Percentiles rank a stretch among this genome's conserved stretches.
phyloP scores from a whole-genome alignment of 2,797 vertebrate species.

The Pyrocephalus nanus region DNA sequence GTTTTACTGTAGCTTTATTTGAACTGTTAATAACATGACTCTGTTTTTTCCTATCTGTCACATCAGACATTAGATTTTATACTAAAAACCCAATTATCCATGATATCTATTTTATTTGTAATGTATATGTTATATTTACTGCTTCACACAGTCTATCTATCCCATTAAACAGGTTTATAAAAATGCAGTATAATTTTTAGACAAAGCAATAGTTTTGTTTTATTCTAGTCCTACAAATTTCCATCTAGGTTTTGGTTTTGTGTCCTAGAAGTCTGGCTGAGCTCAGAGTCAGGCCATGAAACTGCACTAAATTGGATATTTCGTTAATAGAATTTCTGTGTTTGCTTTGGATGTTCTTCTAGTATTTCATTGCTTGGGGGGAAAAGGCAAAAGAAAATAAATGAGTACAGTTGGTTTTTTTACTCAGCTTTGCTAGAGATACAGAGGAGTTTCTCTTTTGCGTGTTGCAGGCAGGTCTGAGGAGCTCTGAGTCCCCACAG shows the following conservation, averaged over 20 bases:
- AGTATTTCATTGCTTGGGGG: slow-evolving; percentile 13
- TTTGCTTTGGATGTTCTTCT: slow-evolving; percentile 41
- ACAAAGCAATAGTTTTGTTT: background rate
- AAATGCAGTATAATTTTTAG: background rate
- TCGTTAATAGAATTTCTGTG: slow-evolving; percentile 47
- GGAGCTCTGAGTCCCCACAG: background rate
- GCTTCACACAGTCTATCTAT: background rate
- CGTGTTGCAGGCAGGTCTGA: background rate
- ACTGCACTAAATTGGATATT: slow-evolving; percentile 9
- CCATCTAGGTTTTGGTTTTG: background rate
- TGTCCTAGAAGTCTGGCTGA: slow-evolving; percentile 24
- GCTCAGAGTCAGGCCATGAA: background rate
- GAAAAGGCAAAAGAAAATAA: slow-evolving; percentile 30
- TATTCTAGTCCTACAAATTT: background rate
- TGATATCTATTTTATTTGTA: background rate
- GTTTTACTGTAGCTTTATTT: background rate
- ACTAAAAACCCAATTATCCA: background rate
- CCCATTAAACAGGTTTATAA: background rate
- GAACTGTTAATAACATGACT: background rate
- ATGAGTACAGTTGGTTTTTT: slow-evolving; percentile 1
- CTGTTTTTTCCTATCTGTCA: background rate
- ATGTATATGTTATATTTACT: background rate
- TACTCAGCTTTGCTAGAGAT: background rate
- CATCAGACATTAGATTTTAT: background rate
- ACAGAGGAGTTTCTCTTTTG: background rate